Conservation (phyloP, 2,113 vertebrate genomes). For the Sminthopsis crassicaudata region DNA sequence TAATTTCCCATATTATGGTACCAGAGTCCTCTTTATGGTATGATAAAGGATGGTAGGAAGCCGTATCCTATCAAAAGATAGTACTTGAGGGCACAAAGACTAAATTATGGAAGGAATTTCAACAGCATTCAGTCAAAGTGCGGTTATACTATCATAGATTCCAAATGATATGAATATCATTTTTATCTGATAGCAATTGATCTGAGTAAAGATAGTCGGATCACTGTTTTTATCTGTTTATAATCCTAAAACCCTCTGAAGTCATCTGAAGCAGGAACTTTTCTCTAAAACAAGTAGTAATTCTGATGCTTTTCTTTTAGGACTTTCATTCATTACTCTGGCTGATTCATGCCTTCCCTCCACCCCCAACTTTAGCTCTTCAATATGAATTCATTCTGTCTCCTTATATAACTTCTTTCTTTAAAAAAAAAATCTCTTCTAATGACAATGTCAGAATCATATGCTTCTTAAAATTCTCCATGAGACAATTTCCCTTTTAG, state of each 20-base stretch:
- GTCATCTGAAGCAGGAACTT: neutral
- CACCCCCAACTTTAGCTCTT: neutral
- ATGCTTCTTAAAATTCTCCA: neutral
- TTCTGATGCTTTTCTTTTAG: neutral
- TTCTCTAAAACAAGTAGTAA: neutral
- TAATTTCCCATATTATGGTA: conserved; percentile 56
- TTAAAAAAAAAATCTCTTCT: neutral
- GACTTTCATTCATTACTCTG: neutral
- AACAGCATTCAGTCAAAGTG: neutral
- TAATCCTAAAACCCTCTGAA: neutral
- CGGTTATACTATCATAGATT: neutral
- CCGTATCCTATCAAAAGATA: neutral
- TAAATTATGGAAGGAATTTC: conserved; percentile 7
- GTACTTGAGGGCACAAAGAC: neutral
- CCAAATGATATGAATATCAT: neutral
- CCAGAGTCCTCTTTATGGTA: conserved; percentile 14
- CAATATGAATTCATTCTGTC: neutral
- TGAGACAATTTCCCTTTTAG: neutral
- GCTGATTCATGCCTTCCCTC: neutral
- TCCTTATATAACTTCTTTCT: neutral
- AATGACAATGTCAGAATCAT: neutral
- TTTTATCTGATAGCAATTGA: neutral
- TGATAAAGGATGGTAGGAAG: neutral
- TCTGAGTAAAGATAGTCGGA: neutral
- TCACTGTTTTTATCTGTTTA: neutral